A percentile compares a stretch with the other conserved stretches of the same genome.
Conservation (phyloP, 1,140 invertebrate genomes). For the Drosophila orena region DNA sequence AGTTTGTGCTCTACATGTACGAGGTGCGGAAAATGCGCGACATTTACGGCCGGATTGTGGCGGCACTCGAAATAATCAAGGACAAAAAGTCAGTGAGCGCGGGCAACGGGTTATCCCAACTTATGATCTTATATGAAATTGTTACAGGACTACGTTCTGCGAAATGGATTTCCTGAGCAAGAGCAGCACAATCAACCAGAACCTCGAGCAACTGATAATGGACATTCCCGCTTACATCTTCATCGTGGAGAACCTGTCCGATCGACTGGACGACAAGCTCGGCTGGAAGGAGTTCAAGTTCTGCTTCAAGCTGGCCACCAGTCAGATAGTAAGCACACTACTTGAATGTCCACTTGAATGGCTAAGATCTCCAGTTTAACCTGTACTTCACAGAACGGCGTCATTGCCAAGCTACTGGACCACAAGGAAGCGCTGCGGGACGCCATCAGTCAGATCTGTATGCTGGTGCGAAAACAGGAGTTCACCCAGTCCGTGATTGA, state of each 20-base stretch:
- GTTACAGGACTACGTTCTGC: slow-evolving; percentile 86
- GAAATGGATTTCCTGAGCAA: slow-evolving; percentile 87
- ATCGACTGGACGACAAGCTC: slow-evolving; percentile 88
- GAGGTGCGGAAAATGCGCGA: slow-evolving; percentile 80
- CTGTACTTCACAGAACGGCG: slow-evolving; percentile 85
- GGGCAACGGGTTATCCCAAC: too few species aligned
- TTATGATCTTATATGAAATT: too few species aligned
- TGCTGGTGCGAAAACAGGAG: slow-evolving; percentile 87
- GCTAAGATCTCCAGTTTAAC: neutral
- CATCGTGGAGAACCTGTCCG: slow-evolving; percentile 87
- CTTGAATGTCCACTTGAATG: neutral
- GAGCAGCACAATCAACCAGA: slow-evolving; percentile 87
- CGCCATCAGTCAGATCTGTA: slow-evolving; percentile 85
- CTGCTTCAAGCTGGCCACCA: slow-evolving; percentile 89
- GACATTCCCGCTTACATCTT: slow-evolving; percentile 88
- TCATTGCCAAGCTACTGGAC: slow-evolving; percentile 86
- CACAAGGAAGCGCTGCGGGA: slow-evolving; percentile 85
- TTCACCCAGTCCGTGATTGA: slow-evolving; percentile 87
- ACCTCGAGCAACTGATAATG: slow-evolving; percentile 87
- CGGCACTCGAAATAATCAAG: slow-evolving; percentile 74
- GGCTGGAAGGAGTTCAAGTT: slow-evolving; percentile 90
- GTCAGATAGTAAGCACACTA: slow-evolving; percentile 87
- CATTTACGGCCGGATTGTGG: slow-evolving; percentile 74
- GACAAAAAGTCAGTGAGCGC: slow-evolving; percentile 66
- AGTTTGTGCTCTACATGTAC: slow-evolving; percentile 82